Evolutionary conservation across 2,888 invertebrate genomes (phyloP).

Genomic region (Oscheius sp.): DNA sequence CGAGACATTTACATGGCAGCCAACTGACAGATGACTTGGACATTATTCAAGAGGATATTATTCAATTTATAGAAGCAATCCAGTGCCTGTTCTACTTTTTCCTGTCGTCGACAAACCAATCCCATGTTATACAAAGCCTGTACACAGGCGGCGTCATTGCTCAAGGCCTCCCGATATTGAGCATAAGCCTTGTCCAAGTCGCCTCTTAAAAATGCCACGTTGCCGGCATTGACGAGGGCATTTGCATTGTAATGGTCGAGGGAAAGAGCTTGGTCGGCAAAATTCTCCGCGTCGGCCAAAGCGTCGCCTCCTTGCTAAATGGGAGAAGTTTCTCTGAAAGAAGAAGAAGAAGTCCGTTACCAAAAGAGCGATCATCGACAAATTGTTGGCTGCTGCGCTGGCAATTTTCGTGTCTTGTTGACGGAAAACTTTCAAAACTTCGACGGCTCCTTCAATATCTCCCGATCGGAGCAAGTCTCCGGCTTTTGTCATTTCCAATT

Average conservation of each 20-base stretch:
- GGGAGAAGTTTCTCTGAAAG: too few species aligned
- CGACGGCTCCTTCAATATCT: slow-evolving; percentile 52
- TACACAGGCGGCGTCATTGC: slow-evolving; percentile 84
- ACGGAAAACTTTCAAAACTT: slow-evolving; percentile 71
- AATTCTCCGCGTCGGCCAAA: slow-evolving; percentile 81
- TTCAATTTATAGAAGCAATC: slow-evolving; percentile 85
- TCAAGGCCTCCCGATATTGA: slow-evolving; percentile 80
- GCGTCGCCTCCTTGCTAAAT: slow-evolving; percentile 83
- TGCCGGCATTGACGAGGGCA: slow-evolving; percentile 85
- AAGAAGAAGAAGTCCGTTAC: slow-evolving; percentile 76
- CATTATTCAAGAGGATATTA: slow-evolving; percentile 81
- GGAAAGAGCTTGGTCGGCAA: slow-evolving; percentile 82
- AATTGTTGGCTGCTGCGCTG: slow-evolving; percentile 86
- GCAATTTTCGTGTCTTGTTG: slow-evolving; percentile 85
- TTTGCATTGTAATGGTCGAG: slow-evolving; percentile 84
- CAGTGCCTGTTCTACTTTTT: slow-evolving; percentile 82
- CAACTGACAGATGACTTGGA: slow-evolving; percentile 84
- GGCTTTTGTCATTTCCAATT: slow-evolving; percentile 88
- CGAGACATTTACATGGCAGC: slow-evolving; percentile 79
- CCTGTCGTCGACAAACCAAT: slow-evolving; percentile 81
- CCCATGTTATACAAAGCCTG: slow-evolving; percentile 74
- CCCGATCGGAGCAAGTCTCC: slow-evolving; percentile 53
- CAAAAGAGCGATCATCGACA: slow-evolving; percentile 86
- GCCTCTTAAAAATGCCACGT: slow-evolving; percentile 82
- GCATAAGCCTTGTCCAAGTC: slow-evolving; percentile 62